A percentile compares a stretch with the other conserved stretches of the same genome.
Evolutionary conservation across 1,140 invertebrate species (phyloP).

Genomic region (Zophobas atratus): DNA sequence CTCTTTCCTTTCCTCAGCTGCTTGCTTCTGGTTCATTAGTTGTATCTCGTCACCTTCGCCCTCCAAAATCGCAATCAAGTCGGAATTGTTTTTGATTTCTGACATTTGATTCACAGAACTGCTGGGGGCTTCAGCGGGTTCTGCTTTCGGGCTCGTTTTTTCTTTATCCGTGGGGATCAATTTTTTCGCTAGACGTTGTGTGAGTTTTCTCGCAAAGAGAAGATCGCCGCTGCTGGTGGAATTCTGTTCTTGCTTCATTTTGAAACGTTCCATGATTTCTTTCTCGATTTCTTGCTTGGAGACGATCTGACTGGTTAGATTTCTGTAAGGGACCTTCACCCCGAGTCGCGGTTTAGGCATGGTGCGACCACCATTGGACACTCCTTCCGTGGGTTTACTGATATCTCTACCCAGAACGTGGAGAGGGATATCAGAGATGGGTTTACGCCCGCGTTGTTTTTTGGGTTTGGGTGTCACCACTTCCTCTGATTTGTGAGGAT

Average conservation of each 20-base stretch:
- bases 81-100: slow-evolving; percentile 62
- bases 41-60: slow-evolving; percentile 57
- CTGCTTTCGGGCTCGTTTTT: slow-evolving; percentile 12
- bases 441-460: slow-evolving; percentile 52
- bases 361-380: slow-evolving; percentile 55
- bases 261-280: slow-evolving; percentile 68
- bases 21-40: slow-evolving; percentile 3
- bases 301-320: slow-evolving; percentile 70
- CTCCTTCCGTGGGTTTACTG: slow-evolving; percentile 55
- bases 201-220: slow-evolving; percentile 65
- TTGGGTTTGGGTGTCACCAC: slow-evolving; percentile 11
- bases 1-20: slow-evolving; percentile 41
- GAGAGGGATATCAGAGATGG: slow-evolving; percentile 55
- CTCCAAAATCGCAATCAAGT: slow-evolving; percentile 66
- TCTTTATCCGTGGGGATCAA: slow-evolving; percentile 56
- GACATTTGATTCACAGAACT: slow-evolving; percentile 23
- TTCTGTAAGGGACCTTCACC: slow-evolving; percentile 68
- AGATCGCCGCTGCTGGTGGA: slow-evolving; percentile 54
- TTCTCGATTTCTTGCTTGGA: slow-evolving; percentile 69
- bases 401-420: slow-evolving; percentile 59
- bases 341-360: slow-evolving; percentile 66
- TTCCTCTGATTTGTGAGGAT: background rate
- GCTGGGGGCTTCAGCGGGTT: background rate
- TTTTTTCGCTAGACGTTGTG: slow-evolving; percentile 64
- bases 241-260: slow-evolving; percentile 55